These are phyloP conservation scores for Dromiciops gliroides DNA, from an alignment of 2,113 vertebrate genomes.

Conservation along the genomic window DNA sequence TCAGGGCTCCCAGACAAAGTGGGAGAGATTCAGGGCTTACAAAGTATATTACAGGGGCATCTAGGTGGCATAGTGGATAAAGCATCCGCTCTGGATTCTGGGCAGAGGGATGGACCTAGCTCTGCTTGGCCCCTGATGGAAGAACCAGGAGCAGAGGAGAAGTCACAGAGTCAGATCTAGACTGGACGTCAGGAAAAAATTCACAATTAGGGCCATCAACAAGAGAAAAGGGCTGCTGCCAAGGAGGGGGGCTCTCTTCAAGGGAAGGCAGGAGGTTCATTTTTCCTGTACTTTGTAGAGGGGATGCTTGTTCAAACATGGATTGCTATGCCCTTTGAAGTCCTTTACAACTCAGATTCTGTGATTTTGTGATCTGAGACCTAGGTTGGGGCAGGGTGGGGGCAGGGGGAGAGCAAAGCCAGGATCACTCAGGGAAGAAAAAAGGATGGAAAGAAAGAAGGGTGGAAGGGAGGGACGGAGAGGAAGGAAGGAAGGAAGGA, in stretches of 20 bases:
- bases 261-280: not conserved
- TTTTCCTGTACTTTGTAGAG: not conserved
- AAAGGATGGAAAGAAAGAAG: not conserved
- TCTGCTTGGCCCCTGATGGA: not conserved
- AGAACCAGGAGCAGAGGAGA: not conserved
- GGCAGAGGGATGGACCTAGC: not conserved
- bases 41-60: not conserved
- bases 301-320: not conserved
- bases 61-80: too few species aligned
- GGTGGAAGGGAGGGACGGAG: not conserved
- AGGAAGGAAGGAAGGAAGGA: not conserved
- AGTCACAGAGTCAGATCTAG: not conserved
- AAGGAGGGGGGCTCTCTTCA: not conserved
- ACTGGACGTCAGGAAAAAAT: not conserved
- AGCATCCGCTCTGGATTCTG: not conserved
- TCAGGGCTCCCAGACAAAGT: not conserved
- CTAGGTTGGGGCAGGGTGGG: accelerated
- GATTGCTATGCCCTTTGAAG: not conserved
- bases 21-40: not conserved
- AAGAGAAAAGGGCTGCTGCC: not conserved
- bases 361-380: conserved; percentile 1
- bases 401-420: accelerated
- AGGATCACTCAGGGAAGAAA: not conserved
- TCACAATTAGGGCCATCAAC: not conserved
- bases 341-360: not conserved